These are phyloP conservation scores for Alectura lathami DNA, from an alignment of 2,113 vertebrate genomes.

Conservation along the genomic window DNA sequence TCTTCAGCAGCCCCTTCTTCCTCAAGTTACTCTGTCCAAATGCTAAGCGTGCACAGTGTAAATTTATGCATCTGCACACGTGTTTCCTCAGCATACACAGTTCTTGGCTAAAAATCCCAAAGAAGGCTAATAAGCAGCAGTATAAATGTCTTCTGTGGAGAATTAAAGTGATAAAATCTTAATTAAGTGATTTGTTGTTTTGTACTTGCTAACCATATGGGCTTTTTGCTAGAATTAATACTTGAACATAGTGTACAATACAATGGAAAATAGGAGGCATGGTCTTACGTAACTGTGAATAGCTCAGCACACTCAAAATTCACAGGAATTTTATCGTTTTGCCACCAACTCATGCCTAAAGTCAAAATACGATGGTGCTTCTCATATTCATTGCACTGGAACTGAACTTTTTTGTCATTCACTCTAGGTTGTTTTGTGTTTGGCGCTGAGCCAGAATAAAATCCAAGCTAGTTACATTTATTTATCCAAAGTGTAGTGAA, in stretches of 20 bases:
- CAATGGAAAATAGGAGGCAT: constrained; percentile 39
- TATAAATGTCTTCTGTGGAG: constrained; percentile 36
- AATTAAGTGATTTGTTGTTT: constrained; percentile 55
- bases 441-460: neutral
- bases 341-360: neutral
- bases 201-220: constrained; percentile 50
- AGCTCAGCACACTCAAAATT: constrained; percentile 18
- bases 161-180: constrained; percentile 49
- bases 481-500: neutral
- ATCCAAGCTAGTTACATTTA: neutral
- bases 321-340: neutral
- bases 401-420: neutral
- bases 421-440: neutral
- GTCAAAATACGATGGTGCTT: neutral
- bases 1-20: neutral
- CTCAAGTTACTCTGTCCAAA: neutral
- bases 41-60: neutral
- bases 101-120: neutral
- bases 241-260: constrained; percentile 17
- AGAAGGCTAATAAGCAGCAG: constrained; percentile 4
- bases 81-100: neutral
- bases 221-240: constrained; percentile 27
- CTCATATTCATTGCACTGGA: neutral
- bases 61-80: neutral
- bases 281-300: constrained; percentile 2